Evolutionary conservation across 2,797 vertebrate genomes (phyloP).

Genomic region (Cichlasoma orientale): DNA sequence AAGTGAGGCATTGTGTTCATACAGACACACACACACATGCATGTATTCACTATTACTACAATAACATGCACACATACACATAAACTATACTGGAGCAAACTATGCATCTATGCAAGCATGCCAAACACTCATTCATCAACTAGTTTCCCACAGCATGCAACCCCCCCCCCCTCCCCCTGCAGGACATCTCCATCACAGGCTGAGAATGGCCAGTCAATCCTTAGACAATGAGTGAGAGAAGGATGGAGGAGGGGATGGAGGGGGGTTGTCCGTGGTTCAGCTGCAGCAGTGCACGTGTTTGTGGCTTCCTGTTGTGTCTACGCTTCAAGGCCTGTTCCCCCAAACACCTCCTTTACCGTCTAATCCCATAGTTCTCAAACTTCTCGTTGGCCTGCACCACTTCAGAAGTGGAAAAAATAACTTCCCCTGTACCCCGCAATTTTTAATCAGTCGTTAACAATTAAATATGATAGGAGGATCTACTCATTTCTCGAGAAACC

Average conservation of each 20-base stretch:
- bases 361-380: slow-evolving; percentile 9
- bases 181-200: slow-evolving; percentile 69
- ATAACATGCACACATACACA: slow-evolving; percentile 34
- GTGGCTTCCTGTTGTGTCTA: slow-evolving; percentile 66
- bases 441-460: neutral
- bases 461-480: too few species aligned
- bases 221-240: slow-evolving; percentile 59
- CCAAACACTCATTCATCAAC: slow-evolving; percentile 74
- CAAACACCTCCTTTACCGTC: slow-evolving; percentile 28
- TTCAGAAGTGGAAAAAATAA: neutral
- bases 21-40: slow-evolving; percentile 59
- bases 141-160: slow-evolving; percentile 74
- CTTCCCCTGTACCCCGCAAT: neutral
- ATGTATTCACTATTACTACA: slow-evolving; percentile 54
- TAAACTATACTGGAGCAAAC: slow-evolving; percentile 55
- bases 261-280: slow-evolving; percentile 34
- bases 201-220: slow-evolving; percentile 67
- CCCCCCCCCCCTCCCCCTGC: slow-evolving; percentile 28
- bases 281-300: slow-evolving; percentile 48
- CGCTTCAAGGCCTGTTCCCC: slow-evolving; percentile 65
- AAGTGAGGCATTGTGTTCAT: slow-evolving; percentile 79
- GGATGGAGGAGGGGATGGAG: slow-evolving; percentile 25
- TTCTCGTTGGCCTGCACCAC: neutral
- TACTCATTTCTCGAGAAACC: neutral
- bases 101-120: slow-evolving; percentile 65